Evolutionary conservation across 2,888 invertebrate genomes (phyloP).

Genomic region (Pristionchus arcanus): DNA sequence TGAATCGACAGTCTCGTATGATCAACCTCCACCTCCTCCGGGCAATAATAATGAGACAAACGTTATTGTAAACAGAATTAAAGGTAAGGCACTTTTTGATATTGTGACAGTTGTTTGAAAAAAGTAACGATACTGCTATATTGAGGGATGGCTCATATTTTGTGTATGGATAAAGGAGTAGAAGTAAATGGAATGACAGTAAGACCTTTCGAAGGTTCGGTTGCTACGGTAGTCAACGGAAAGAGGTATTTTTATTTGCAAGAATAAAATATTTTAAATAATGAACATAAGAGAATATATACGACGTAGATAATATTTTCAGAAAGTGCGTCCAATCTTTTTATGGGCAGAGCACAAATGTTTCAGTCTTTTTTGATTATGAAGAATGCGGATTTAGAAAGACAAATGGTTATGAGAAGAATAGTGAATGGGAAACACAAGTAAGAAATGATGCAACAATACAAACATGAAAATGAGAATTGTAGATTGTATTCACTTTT

Average conservation of each 20-base stretch:
- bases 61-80: not conserved
- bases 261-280: too few species aligned
- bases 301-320: too few species aligned
- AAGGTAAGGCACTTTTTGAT: not conserved
- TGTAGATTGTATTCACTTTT: slow-evolving; percentile 43
- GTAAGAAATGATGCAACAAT: not conserved
- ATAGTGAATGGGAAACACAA: slow-evolving; percentile 3
- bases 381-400: slow-evolving; percentile 47
- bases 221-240: not conserved
- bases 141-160: slow-evolving; percentile 51
- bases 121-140: not conserved
- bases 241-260: too few species aligned
- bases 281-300: too few species aligned
- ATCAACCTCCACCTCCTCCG: slow-evolving; percentile 47
- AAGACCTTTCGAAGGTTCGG: slow-evolving; percentile 11
- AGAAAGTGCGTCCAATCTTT: slow-evolving; percentile 6
- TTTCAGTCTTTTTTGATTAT: slow-evolving; percentile 35
- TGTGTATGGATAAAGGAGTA: slow-evolving; percentile 42
- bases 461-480: not conserved
- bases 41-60: not conserved
- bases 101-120: not conserved
- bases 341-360: not conserved
- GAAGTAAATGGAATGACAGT: slow-evolving; percentile 41
- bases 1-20: slow-evolving; percentile 27
- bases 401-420: not conserved